Evolutionary conservation across 2,113 vertebrate species (phyloP).

Genomic region (Athene cunicularia): DNA sequence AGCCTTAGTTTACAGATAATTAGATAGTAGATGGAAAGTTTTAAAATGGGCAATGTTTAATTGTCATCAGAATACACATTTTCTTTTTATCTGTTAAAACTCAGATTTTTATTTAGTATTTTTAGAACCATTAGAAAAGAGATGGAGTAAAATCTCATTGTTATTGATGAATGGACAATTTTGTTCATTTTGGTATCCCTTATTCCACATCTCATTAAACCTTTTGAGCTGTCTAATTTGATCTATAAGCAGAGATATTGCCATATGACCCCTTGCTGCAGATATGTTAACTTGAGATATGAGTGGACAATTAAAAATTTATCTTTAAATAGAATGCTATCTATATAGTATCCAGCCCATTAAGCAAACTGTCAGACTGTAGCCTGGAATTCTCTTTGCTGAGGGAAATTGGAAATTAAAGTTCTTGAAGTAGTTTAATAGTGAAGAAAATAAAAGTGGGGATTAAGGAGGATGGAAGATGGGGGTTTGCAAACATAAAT

Average conservation of each 20-base stretch:
- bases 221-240: neutral
- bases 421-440: neutral
- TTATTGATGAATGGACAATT: neutral
- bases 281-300: neutral
- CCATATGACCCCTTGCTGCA: neutral
- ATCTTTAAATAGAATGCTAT: conserved; percentile 14
- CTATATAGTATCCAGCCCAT: neutral
- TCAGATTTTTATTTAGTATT: neutral
- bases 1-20: neutral
- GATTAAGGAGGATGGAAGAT: neutral
- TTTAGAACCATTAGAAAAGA: neutral
- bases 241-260: neutral
- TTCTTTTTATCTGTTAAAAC: neutral
- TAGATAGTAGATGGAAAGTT: neutral
- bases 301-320: neutral
- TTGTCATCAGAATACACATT: neutral
- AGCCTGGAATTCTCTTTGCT: neutral
- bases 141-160: neutral
- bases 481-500: neutral
- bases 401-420: neutral
- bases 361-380: neutral
- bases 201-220: neutral
- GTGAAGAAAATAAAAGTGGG: neutral
- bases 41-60: neutral
- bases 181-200: neutral